Base-by-base conservation (phyloP, 2,888 invertebrate species). In the Vanessa cardui region DNA sequence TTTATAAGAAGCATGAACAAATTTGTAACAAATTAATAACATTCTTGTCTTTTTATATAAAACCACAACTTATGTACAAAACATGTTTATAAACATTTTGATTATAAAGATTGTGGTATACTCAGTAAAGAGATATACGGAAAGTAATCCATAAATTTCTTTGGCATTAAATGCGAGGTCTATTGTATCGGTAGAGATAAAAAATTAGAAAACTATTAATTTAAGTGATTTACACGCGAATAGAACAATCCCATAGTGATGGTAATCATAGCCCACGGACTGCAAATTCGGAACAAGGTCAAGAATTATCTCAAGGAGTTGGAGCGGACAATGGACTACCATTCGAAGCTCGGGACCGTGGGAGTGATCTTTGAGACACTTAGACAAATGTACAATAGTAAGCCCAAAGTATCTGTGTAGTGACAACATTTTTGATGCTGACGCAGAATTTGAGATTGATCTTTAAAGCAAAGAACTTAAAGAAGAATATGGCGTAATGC, bases 211-310 rank as follows among this genome's bases (percentile, higher is more conserved):
- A 56, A 39, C 33, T 39, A 39, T 39, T 49, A 7, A 39, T 59
- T 50, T 52, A 49, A 46, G 16, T 20, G 16, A 20, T 56, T 33
- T 59, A 66, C 46, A 46, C 26, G 62, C 33, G 59, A 47, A 46
- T 18, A 33, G 61, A 46, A 56, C 39, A 56, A 62, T 66, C 60
- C 31, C 70, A 73, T 70, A 76, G 73, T 70, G 69, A 80, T 76
- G 73, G 72, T 76, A 76, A 78, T 82, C 79, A 83, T 71, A 73
- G 49, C 60, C 69, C 56, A 66, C 66, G 69, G 62, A 71, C 69
- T 56, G 66, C 69, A 83, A 80, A 89, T 87, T 81, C 82, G 81
- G 88, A 90, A 89, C 90, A 88, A 87, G 90, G 90, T 87, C 87
- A 89, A 86, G 84, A 86, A 88, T 83, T 85, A 85, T 89, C 86